Base-by-base conservation (phyloP, 2,113 vertebrate species). In the Peromyscus maniculatus region DNA sequence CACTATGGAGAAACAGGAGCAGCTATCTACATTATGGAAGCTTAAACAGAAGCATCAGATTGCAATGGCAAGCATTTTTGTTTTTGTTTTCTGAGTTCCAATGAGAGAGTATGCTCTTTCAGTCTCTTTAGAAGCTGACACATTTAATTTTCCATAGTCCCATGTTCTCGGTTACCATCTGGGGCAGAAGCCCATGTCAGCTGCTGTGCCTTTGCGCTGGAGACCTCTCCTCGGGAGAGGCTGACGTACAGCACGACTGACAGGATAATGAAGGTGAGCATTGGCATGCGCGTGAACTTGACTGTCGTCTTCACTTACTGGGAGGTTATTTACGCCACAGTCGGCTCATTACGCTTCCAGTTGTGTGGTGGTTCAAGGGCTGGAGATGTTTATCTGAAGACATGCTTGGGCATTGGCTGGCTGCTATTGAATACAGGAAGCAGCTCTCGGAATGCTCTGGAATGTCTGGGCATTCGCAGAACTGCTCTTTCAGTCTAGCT, bases 331-430 rank as follows among this genome's bases (percentile, higher is more conserved):
- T 87, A 80, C 1, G 24, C 55, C 22, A 28, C 66, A 66, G 72
- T 59, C 22, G 79, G 84, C 66, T 94, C 92, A 95, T 89, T 96
- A 39, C 72, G 59, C 72, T 96, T 89, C 57, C 87, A 95, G 88
- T 39, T 92, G 31, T 77, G 67, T 78, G 59, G 24, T 66, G 84
- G 94, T 96, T 98, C 86, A 93, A 96, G 80, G 59, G 77, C 82
- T 96, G 31, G 64, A 93, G 92, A 78, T 9, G 0, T 77, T 92
- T 87, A 89, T 96, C 97, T 97, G 96, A 9, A 98, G 33, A 77
- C 77, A 71, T 89, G 90, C 89, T 90, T 87, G 77, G 95, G 49
- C 52, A 80, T 86, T 17, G 4, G 13, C 57, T 52, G 0, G 67
- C 89, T 93, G 83, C 33, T 57, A 28, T 46, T 83, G 49, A 75